A percentile compares a stretch with the other conserved stretches of the same genome.
Evolutionary conservation across 2,888 invertebrate species (phyloP).

Genomic region (Pheosia gnoma): DNA sequence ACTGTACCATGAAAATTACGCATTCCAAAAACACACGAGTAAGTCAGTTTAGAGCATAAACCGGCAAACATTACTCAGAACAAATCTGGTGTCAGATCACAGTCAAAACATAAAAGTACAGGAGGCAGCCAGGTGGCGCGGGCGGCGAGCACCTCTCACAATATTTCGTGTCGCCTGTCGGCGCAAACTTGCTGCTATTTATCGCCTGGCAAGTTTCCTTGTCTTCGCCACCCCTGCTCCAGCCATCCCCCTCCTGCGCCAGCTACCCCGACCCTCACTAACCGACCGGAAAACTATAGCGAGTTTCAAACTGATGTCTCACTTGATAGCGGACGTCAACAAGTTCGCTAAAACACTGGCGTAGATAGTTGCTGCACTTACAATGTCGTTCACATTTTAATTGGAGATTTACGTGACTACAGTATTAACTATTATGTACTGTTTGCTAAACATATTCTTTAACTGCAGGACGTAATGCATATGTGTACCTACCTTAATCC

Average conservation of each 20-base stretch:
- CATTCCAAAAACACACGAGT: not conserved
- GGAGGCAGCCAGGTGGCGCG: conserved; percentile 10
- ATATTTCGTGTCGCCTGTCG: conserved; percentile 52
- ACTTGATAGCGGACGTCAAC: conserved; percentile 50
- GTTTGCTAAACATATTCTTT: not conserved
- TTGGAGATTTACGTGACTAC: conserved; percentile 5
- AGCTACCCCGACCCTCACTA: conserved; percentile 19
- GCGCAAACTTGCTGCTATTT: conserved; percentile 52
- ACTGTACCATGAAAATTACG: not conserved
- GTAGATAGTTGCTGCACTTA: conserved; percentile 15
- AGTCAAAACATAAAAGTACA: conserved; percentile 44
- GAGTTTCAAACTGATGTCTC: conserved; percentile 52
- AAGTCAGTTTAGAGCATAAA: not conserved
- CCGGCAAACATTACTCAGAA: conserved; percentile 22
- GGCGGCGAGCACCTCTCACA: conserved; percentile 38
- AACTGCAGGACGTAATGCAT: no score
- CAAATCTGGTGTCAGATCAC: conserved; percentile 36
- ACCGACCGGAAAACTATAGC: conserved; percentile 50
- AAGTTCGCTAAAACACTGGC: conserved; percentile 36
- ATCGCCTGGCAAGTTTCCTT: conserved; percentile 47
- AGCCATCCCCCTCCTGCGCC: conserved; percentile 6
- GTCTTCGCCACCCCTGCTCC: conserved; percentile 21
- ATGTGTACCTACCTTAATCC: no score
- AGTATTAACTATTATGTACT: not conserved
- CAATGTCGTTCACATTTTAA: conserved; percentile 15